These are phyloP conservation scores for Jaculus jaculus DNA, from an alignment of 2,113 vertebrate genomes.

Conservation along the genomic window DNA sequence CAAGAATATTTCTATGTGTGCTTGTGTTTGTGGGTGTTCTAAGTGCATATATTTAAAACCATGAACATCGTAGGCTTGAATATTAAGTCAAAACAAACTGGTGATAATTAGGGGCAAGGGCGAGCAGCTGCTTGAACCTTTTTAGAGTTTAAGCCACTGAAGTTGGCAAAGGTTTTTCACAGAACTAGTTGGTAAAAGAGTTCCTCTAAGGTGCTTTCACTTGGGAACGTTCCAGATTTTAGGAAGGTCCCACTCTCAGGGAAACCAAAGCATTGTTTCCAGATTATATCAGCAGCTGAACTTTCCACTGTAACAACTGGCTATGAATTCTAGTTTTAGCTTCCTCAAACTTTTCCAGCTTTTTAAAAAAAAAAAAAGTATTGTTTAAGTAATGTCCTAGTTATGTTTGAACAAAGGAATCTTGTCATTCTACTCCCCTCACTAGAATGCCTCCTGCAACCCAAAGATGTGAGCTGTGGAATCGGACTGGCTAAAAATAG, in stretches of 20 bases:
- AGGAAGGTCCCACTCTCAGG: not conserved
- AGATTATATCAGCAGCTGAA: not conserved
- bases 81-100: not conserved
- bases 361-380: too few relatives aligned
- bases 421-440: not conserved
- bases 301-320: not conserved
- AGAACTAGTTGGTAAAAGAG: not conserved
- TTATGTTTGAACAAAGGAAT: not conserved
- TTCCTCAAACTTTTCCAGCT: not conserved
- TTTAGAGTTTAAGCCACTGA: not conserved
- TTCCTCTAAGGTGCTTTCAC: not conserved
- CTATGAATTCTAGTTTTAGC: not conserved
- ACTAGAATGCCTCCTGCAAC: not conserved
- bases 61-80: not conserved
- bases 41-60: not conserved
- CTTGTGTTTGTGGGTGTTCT: not conserved
- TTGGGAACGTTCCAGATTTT: slow-evolving; percentile 44
- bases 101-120: not conserved
- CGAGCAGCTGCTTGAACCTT: not conserved
- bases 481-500: not conserved
- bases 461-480: not conserved
- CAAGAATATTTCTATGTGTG: not conserved
- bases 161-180: not conserved
- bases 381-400: rapidly evolving
- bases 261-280: not conserved